These are phyloP conservation scores for Alethe castanea DNA, from an alignment of 2,113 vertebrate genomes.

Conservation along the genomic window DNA sequence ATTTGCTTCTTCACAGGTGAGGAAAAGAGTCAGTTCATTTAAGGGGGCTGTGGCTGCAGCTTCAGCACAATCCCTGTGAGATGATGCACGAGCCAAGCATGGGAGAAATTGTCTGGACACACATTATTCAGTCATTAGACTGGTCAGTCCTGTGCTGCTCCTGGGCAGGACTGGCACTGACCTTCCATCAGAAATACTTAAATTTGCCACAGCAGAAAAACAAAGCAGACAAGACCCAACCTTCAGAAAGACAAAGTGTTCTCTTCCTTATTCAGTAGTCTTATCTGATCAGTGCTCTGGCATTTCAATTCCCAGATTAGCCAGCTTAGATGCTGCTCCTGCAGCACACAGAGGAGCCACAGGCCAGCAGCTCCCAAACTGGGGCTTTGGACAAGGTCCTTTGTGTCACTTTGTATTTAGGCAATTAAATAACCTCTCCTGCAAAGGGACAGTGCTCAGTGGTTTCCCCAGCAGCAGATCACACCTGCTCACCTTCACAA, in stretches of 20 bases:
- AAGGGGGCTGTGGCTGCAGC: not conserved
- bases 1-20: not conserved
- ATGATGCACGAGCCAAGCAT: not conserved
- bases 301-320: conserved; percentile 4
- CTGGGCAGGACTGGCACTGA: not conserved
- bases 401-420: not conserved
- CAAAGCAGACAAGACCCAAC: not conserved
- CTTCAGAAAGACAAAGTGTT: not conserved
- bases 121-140: not conserved
- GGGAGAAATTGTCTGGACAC: not conserved
- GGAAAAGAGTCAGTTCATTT: not conserved
- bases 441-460: not conserved
- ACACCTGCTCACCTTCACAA: not conserved
- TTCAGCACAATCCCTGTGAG: not conserved
- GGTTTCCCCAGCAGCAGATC: not conserved
- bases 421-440: not conserved
- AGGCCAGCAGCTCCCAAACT: not conserved
- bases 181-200: not conserved
- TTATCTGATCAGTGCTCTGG: not conserved
- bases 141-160: not conserved
- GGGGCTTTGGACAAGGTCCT: conserved; percentile 21
- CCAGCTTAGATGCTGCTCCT: not conserved
- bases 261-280: not conserved
- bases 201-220: not conserved
- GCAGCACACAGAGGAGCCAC: rapidly evolving